Percentiles rank a stretch among this genome's conserved stretches.
Conservation (phyloP, 2,113 vertebrate species). For the Naja naja region DNA sequence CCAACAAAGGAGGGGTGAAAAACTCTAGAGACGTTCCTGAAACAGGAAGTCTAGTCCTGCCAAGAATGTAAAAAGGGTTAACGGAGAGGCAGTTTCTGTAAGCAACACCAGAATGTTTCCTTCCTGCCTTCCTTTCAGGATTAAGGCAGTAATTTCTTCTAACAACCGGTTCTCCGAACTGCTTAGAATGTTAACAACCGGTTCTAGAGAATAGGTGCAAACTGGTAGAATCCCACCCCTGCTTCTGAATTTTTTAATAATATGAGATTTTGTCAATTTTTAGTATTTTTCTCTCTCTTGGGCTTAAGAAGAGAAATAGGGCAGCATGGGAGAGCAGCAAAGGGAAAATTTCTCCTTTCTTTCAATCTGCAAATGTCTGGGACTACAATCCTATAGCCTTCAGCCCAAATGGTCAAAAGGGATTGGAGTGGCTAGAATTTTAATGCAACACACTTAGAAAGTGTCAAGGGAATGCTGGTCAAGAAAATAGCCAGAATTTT, state of each 20-base stretch:
- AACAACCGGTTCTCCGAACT: too few species aligned
- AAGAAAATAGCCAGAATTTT: background rate
- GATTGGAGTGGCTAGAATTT: background rate
- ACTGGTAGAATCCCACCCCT: too few species aligned
- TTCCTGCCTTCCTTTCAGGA: too few species aligned
- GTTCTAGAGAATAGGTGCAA: too few species aligned
- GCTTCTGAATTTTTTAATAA: background rate
- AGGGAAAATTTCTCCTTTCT: background rate
- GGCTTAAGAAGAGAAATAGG: background rate
- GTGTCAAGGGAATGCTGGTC: background rate
- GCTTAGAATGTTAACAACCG: too few species aligned
- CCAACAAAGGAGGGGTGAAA: too few species aligned
- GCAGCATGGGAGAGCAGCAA: background rate
- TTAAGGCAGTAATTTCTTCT: too few species aligned
- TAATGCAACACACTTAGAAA: background rate
- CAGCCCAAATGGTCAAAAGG: background rate
- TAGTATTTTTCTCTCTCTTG: background rate
- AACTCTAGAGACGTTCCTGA: too few species aligned
- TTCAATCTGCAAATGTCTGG: background rate
- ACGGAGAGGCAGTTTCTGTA: too few species aligned
- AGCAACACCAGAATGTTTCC: too few species aligned
- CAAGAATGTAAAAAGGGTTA: too few species aligned
- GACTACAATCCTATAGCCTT: background rate
- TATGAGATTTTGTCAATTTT: background rate
- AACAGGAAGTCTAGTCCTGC: too few species aligned